A percentile compares a stretch with the other conserved stretches of the same genome.
phyloP scores from a whole-genome alignment of 2,888 invertebrate genomes.

The Agrotis ipsilon region DNA sequence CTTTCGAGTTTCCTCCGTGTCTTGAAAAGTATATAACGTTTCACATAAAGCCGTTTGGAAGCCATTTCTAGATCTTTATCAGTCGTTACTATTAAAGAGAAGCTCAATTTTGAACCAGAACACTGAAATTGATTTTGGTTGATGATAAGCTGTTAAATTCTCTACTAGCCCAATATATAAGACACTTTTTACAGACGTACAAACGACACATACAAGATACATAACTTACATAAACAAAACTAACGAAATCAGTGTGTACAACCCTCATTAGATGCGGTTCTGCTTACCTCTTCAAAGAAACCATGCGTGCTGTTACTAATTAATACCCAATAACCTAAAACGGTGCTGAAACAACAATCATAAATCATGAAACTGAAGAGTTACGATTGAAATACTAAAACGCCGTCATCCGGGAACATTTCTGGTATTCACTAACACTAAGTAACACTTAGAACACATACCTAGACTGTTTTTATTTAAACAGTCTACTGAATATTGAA shows the following conservation, averaged over 20 bases:
- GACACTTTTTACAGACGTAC: no score
- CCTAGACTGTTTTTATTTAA: background rate
- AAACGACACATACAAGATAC: no score
- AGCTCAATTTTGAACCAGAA: no score
- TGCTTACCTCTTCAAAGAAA: background rate
- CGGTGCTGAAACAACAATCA: slow-evolving; percentile 5
- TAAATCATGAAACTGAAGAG: slow-evolving; percentile 35
- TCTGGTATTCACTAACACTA: background rate
- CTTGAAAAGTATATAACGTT: no score
- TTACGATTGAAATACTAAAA: slow-evolving; percentile 26
- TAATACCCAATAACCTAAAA: background rate
- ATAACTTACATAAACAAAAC: background rate
- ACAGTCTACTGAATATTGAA: background rate
- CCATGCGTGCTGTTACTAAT: background rate
- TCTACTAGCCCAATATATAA: no score
- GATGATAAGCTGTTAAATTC: no score
- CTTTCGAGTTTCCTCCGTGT: no score
- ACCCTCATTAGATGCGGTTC: background rate
- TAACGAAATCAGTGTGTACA: background rate
- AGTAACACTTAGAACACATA: background rate
- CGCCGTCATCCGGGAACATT: slow-evolving; percentile 38
- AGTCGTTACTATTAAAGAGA: no score
- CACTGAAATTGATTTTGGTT: no score
- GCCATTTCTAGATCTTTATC: no score
- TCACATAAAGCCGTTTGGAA: no score